Conservation (phyloP, 2,113 vertebrate species). For the Azemiops feae region DNA sequence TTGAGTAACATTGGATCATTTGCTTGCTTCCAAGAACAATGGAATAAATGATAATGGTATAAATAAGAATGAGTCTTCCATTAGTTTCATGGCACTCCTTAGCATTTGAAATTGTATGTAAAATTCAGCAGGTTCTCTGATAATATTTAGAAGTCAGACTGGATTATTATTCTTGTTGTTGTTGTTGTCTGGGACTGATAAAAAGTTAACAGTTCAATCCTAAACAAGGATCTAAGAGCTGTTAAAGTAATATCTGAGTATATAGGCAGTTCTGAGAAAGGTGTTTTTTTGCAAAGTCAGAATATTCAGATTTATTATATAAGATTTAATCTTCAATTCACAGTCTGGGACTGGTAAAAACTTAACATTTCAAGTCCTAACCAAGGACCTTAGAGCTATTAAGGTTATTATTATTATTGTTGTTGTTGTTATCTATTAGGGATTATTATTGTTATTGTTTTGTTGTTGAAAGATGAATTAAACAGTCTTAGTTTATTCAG, state of each 20-base stretch:
- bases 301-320: too few species aligned
- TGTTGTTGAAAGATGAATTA: not conserved
- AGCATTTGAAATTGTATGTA: not conserved
- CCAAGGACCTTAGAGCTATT: too few species aligned
- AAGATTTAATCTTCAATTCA: too few species aligned
- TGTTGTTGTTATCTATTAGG: too few species aligned
- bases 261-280: too few species aligned
- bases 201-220: too few species aligned
- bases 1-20: not conserved
- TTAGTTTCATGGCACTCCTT: not conserved
- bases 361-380: too few species aligned
- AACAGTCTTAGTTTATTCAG: not conserved
- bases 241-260: too few species aligned
- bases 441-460: not conserved
- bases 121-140: not conserved
- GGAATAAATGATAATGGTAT: not conserved
- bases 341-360: too few species aligned
- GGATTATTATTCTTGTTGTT: not conserved
- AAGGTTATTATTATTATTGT: too few species aligned
- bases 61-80: not conserved
- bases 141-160: not conserved
- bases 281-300: too few species aligned
- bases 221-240: too few species aligned
- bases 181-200: not conserved
- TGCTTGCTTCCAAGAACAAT: not conserved